Conservation (phyloP, 1,140 invertebrate species). For the Drosophila nigromelanica region DNA sequence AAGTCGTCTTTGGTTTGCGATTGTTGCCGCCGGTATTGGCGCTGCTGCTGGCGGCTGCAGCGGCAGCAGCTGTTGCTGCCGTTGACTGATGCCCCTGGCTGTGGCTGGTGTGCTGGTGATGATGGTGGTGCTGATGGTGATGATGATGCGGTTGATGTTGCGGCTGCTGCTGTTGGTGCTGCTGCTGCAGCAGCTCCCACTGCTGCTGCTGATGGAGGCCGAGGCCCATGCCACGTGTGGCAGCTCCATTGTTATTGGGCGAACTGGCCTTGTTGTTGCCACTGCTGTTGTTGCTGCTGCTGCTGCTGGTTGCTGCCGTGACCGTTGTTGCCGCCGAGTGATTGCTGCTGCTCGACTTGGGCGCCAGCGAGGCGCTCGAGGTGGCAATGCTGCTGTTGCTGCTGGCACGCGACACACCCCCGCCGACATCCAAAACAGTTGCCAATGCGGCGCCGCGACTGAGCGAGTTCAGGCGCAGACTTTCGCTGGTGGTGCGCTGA, state of each 20-base stretch:
- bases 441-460: conserved; percentile 46
- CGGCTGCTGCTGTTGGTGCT: conserved; percentile 42
- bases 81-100: conserved; percentile 62
- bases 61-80: conserved; percentile 13
- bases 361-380: conserved; percentile 64
- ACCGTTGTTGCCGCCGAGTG: conserved; percentile 25
- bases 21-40: conserved; percentile 29
- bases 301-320: conserved; percentile 32
- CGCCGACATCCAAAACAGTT: conserved; percentile 26
- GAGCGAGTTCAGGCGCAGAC: conserved; percentile 86
- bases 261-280: conserved; percentile 60
- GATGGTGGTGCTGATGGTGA: conserved; percentile 51
- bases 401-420: conserved; percentile 45
- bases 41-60: conserved; percentile 6
- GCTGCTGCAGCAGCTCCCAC: conserved; percentile 25
- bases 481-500: conserved; percentile 91
- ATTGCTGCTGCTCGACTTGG: conserved; percentile 64
- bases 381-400: conserved; percentile 31
- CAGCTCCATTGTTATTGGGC: conserved; percentile 75
- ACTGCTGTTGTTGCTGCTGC: conserved; percentile 24
- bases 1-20: conserved; percentile 85
- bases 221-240: conserved; percentile 13
- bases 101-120: conserved; percentile 66
- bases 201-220: conserved; percentile 29
- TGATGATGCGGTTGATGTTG: conserved; percentile 41